A percentile compares a stretch with the other conserved stretches of the same genome.
phyloP scores from a whole-genome alignment of 2,888 invertebrate genomes.

The Lycophotia porphyrea region DNA sequence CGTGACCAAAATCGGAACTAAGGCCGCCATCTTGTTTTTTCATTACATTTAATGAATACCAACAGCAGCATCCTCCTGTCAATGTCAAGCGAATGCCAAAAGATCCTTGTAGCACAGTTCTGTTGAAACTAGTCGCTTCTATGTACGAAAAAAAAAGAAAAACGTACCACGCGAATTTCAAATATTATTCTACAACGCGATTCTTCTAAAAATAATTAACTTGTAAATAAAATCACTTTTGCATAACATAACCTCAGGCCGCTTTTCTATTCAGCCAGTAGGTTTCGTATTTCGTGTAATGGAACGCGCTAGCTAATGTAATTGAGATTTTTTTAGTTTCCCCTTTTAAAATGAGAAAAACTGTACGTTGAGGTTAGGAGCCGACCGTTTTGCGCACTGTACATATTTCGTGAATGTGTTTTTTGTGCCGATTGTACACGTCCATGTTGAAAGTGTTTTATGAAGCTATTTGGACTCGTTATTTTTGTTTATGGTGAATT shows the following conservation, averaged over 20 bases:
- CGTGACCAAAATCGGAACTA: not conserved
- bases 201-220: constrained; percentile 67
- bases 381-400: constrained; percentile 62
- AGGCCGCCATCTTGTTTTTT: not conserved
- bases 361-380: constrained; percentile 74
- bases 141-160: constrained; percentile 11
- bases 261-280: constrained; percentile 61
- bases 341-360: constrained; percentile 76
- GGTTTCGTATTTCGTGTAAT: constrained; percentile 77
- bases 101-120: not conserved
- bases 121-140: not conserved
- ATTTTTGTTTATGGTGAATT: constrained; percentile 65
- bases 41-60: not conserved
- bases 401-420: constrained; percentile 60
- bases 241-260: constrained; percentile 53
- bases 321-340: constrained; percentile 81
- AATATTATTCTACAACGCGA: constrained; percentile 44
- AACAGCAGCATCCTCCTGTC: not conserved
- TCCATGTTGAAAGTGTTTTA: constrained; percentile 68
- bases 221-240: constrained; percentile 66
- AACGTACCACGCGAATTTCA: constrained; percentile 13
- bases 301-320: constrained; percentile 83
- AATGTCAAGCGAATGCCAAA: not conserved
- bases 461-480: constrained; percentile 69
- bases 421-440: constrained; percentile 65